These are phyloP conservation scores for Anorthoa munda DNA, from an alignment of 2,888 invertebrate species.

Conservation along the genomic window DNA sequence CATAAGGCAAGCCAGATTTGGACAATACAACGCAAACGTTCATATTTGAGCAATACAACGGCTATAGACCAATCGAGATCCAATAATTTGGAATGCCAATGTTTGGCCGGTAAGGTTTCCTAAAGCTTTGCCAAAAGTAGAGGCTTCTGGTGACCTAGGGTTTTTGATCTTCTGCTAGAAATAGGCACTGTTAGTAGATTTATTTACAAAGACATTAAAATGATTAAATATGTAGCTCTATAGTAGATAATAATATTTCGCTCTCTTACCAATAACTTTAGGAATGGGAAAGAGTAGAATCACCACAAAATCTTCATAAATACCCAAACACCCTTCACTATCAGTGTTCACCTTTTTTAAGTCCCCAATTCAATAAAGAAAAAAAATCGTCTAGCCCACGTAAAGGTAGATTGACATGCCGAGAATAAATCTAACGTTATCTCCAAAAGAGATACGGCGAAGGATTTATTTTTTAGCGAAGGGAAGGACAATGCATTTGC, in stretches of 20 bases:
- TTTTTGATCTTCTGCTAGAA: not conserved
- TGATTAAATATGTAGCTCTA: too few relatives aligned
- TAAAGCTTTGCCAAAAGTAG: not conserved
- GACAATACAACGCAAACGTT: not conserved
- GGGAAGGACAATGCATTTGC: slow-evolving; percentile 81
- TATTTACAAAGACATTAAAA: not conserved
- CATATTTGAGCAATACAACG: slow-evolving; percentile 10
- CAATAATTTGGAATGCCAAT: slow-evolving; percentile 10
- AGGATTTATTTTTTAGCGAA: slow-evolving; percentile 78
- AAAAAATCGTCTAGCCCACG: slow-evolving; percentile 36
- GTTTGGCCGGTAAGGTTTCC: not conserved
- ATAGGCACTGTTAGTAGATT: not conserved
- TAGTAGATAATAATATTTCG: not conserved
- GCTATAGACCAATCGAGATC: not conserved
- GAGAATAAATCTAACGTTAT: slow-evolving; percentile 79
- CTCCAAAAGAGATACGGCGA: slow-evolving; percentile 68
- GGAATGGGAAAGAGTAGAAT: not conserved
- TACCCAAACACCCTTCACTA: slow-evolving; percentile 12
- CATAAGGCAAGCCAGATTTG: slow-evolving; percentile 5
- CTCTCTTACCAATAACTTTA: not conserved
- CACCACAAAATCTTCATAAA: not conserved
- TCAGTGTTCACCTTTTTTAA: slow-evolving; percentile 38
- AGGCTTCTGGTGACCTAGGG: too few relatives aligned
- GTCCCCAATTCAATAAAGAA: slow-evolving; percentile 48
- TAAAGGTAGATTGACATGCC: slow-evolving; percentile 72